Conservation (phyloP, 2,113 vertebrate genomes). For the Egretta garzetta region DNA sequence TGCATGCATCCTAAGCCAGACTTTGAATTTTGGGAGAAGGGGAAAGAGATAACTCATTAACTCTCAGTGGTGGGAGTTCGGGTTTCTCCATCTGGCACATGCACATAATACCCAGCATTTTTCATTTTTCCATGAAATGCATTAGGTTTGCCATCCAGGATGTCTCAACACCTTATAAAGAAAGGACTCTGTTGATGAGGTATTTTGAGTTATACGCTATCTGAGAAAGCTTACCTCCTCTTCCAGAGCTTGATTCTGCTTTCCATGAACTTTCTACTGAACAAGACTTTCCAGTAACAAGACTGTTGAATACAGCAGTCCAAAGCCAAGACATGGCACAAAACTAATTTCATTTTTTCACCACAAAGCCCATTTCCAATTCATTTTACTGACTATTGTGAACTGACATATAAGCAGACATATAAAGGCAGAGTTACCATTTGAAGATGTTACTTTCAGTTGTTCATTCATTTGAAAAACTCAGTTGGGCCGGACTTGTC, state of each 20-base stretch:
- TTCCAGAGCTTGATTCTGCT: background rate
- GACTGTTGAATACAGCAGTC: background rate
- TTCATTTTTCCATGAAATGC: too few species aligned
- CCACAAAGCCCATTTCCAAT: background rate
- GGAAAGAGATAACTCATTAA: background rate
- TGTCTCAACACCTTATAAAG: background rate
- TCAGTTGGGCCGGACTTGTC: background rate
- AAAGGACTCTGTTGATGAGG: background rate
- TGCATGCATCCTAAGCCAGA: background rate
- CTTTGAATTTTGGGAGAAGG: background rate
- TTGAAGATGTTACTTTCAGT: background rate
- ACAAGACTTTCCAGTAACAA: background rate
- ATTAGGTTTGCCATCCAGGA: background rate
- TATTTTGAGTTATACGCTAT: background rate
- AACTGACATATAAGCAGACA: background rate
- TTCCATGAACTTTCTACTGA: background rate
- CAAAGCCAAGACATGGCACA: background rate
- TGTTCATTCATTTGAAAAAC: background rate
- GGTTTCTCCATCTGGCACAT: too few species aligned
- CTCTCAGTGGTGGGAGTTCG: too few species aligned
- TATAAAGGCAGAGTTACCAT: background rate
- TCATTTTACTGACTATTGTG: background rate
- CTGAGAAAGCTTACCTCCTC: background rate
- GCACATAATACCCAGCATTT: too few species aligned
- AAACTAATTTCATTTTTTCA: background rate